These are phyloP conservation scores for Sebastes minor DNA, from an alignment of 2,797 vertebrate species.

Conservation along the genomic window DNA sequence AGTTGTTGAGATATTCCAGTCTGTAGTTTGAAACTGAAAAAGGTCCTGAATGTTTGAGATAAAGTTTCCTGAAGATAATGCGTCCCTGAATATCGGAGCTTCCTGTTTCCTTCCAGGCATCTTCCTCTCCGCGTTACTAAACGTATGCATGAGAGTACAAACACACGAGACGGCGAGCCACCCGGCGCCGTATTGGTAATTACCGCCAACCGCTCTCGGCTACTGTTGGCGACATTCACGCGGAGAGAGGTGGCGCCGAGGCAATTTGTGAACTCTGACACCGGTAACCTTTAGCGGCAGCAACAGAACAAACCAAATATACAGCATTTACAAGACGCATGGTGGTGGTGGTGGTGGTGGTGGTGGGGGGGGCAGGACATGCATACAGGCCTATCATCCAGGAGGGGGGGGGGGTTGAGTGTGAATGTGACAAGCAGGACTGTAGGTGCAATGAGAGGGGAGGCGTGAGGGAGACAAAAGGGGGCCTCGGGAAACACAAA, in stretches of 20 bases:
- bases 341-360: constrained; percentile 43
- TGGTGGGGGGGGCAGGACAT: constrained; percentile 70
- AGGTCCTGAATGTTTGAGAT: too few species aligned
- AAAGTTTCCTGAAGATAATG: neutral
- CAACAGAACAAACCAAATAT: constrained; percentile 76
- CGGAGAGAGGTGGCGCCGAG: constrained; percentile 77
- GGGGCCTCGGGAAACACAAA: constrained; percentile 90
- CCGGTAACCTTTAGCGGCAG: constrained; percentile 93
- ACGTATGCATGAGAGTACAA: constrained; percentile 36
- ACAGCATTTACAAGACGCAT: constrained; percentile 82
- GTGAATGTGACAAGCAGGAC: constrained; percentile 39
- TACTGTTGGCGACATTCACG: constrained; percentile 79
- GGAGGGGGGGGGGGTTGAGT: constrained; percentile 8
- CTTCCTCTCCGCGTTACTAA: neutral
- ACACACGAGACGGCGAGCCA: constrained; percentile 16
- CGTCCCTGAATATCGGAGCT: neutral
- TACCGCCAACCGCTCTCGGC: constrained; percentile 82
- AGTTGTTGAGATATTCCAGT: neutral
- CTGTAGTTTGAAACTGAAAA: too few species aligned
- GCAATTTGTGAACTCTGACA: constrained; percentile 99
- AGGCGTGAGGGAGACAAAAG: constrained; percentile 55
- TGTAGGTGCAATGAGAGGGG: constrained; percentile 57
- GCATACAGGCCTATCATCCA: constrained; percentile 42
- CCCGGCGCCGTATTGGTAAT: constrained; percentile 62
- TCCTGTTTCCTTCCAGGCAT: neutral